Conservation (phyloP, 2,113 vertebrate species). For the Puffinus mauretanicus region DNA sequence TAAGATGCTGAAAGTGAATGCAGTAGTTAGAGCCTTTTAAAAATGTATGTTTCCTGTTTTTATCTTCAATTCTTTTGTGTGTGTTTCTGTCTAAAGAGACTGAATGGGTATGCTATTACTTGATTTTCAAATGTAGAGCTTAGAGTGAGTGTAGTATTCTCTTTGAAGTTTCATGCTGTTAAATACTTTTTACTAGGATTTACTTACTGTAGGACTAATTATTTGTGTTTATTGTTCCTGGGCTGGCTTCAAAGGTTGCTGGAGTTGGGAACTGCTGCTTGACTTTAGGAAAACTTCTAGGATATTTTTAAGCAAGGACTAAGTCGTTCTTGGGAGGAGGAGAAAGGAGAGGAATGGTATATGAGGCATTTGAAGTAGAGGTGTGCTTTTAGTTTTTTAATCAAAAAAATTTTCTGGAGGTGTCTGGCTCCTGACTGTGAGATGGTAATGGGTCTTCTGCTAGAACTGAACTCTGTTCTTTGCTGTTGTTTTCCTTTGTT, state of each 20-base stretch:
- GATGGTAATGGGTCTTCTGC: rapidly evolving
- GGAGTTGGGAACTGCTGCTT: neutral
- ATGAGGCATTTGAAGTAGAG: neutral
- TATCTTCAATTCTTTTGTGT: rapidly evolving
- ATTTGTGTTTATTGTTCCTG: neutral
- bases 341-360: neutral
- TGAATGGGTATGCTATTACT: rapidly evolving
- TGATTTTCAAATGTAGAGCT: neutral
- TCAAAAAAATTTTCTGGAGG: neutral
- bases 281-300: neutral
- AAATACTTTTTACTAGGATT: neutral
- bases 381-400: neutral
- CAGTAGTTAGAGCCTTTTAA: rapidly evolving
- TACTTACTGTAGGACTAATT: neutral
- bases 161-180: neutral
- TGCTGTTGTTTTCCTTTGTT: neutral
- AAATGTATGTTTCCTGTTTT: neutral
- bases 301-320: neutral
- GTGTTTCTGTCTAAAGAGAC: neutral
- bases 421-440: rapidly evolving
- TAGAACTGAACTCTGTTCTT: neutral
- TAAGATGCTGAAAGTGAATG: neutral
- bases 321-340: neutral
- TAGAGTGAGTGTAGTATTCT: neutral
- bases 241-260: neutral